Percentiles rank a stretch among this genome's conserved stretches.
These are phyloP conservation scores for Hirudo medicinalis DNA, from an alignment of 1,140 invertebrate genomes.

Conservation along the genomic window DNA sequence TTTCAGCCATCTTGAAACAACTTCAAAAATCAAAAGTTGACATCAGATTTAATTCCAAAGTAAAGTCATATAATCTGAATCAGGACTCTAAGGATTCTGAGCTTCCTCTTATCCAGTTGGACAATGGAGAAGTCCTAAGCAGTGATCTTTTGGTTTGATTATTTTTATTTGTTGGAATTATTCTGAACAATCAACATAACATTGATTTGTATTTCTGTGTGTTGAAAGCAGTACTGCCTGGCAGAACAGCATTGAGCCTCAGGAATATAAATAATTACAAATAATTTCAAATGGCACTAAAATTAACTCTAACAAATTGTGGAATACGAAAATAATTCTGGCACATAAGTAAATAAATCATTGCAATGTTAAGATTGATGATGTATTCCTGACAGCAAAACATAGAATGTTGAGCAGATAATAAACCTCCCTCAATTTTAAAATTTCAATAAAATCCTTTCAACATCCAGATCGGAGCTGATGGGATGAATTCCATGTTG, in stretches of 20 bases:
- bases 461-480: slow-evolving; percentile 62
- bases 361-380: neutral
- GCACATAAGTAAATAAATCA: neutral
- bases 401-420: neutral
- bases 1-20: slow-evolving; percentile 47
- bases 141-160: slow-evolving; percentile 43
- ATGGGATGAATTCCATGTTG: slow-evolving; percentile 76
- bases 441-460: neutral
- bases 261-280: too few relatives aligned
- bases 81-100: slow-evolving; percentile 26
- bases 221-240: too few relatives aligned
- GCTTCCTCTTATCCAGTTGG: slow-evolving; percentile 36
- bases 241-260: too few relatives aligned
- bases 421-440: neutral
- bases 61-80: slow-evolving; percentile 46
- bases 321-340: too few relatives aligned
- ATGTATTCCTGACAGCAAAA: neutral
- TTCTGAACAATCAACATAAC: too few relatives aligned
- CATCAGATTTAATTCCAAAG: slow-evolving; percentile 42
- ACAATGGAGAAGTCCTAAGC: slow-evolving; percentile 37
- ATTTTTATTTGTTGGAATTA: slow-evolving; percentile 34
- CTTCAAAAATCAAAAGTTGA: slow-evolving; percentile 47
- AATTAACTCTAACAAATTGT: too few relatives aligned
- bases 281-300: too few relatives aligned
- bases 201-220: too few relatives aligned